Percentiles rank a stretch among this genome's conserved stretches.
Evolutionary conservation across 2,113 vertebrate genomes (phyloP).

Genomic region (Cyprinodon tularosa): DNA sequence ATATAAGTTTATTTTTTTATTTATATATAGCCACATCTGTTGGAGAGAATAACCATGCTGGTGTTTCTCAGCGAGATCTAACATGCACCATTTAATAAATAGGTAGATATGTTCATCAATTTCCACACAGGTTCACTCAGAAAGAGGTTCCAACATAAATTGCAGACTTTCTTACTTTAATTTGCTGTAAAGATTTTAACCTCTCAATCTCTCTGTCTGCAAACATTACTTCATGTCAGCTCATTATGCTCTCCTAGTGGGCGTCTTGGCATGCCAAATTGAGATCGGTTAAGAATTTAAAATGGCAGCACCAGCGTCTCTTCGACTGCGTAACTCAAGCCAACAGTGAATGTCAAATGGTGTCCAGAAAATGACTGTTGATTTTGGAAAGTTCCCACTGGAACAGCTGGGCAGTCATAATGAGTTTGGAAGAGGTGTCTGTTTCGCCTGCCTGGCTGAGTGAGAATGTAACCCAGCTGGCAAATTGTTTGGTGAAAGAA

Average conservation of each 20-base stretch:
- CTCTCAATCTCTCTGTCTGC: conserved; percentile 3
- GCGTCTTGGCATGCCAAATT: conserved; percentile 30
- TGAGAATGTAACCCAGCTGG: conserved; percentile 57
- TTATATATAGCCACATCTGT: neutral
- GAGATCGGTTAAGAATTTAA: conserved; percentile 33
- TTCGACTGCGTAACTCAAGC: neutral
- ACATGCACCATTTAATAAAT: conserved; percentile 29
- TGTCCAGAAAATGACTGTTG: conserved; percentile 55
- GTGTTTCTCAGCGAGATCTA: conserved; percentile 29
- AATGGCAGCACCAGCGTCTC: conserved; percentile 14
- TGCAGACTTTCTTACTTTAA: conserved; percentile 28
- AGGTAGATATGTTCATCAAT: conserved; percentile 42
- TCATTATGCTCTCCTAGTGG: conserved; percentile 2
- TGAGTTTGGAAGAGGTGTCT: conserved; percentile 63
- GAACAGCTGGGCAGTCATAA: conserved; percentile 71
- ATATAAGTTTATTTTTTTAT: too few species aligned
- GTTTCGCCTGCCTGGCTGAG: conserved; percentile 31
- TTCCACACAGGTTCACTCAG: conserved; percentile 29
- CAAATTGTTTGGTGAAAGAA: neutral
- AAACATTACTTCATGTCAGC: conserved; percentile 18
- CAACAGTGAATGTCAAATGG: conserved; percentile 36
- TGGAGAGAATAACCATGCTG: conserved; percentile 48
- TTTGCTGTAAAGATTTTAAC: conserved; percentile 6
- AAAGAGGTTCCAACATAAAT: conserved; percentile 15
- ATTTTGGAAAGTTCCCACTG: conserved; percentile 56